Evolutionary conservation across 2,113 vertebrate species (phyloP), one percentile per base, ranked within the genome.

Genomic region (Bufo bufo): DNA sequence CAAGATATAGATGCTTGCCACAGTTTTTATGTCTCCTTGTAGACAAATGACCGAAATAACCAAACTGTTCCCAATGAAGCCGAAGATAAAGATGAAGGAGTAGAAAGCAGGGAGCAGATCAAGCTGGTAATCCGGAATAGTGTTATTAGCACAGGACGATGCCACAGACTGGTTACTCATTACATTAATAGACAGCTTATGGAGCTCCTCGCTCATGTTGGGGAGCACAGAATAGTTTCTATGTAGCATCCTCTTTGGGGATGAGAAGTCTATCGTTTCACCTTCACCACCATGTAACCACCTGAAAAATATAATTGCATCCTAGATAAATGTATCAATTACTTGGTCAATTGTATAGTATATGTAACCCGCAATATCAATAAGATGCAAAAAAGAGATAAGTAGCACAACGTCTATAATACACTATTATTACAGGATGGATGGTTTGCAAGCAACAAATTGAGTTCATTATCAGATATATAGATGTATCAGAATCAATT

Each of bases 1-100:
- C 90, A 97, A 92, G 92, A 99, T 97, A 90, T 98, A 98, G 3
- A 96, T 96, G 82, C 95, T 98, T 2, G 98, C 96, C 0, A 98
- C 95, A 0, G 95, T 97, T 91, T 91, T 95, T 43, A 94, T 92
- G 0, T 94, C 93, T 1, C 92, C 90, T 56, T 93, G 93, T 61
- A 92, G 93, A 12, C 95, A 96, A 84, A 98, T 93, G 20, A 97
- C 95, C 0, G 90, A 92, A 59, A 97, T 94, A 0, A 97, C 96
- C 90, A 99, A 89, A 0, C 93, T 92, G 90, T 98, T 99, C 56
- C 93, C 97, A 49, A 96, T 65, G 77, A 94, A 95, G 2, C 97
- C 98, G 86, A 98, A 90, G 17, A 94, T 85, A 86, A 96, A 98
- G 91, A 98, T 93, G 2, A 95, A 59, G 6, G 95, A 95, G 92